These are phyloP conservation scores for Pelecanus crispus DNA, from an alignment of 2,113 vertebrate genomes.

Conservation along the genomic window DNA sequence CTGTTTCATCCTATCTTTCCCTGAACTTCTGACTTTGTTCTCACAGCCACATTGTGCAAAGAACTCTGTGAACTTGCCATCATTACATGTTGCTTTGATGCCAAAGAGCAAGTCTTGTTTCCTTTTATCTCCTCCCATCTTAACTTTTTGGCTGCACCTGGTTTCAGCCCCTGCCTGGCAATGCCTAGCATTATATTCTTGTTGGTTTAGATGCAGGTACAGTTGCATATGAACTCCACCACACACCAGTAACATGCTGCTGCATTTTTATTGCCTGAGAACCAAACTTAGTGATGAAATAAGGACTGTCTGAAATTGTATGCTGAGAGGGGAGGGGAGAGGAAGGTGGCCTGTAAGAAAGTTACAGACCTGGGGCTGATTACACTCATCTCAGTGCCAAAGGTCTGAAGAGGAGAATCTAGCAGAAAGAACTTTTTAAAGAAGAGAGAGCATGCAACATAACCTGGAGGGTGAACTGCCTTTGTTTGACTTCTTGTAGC, in stretches of 20 bases:
- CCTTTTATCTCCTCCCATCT: background rate
- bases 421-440: background rate
- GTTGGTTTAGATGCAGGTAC: background rate
- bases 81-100: background rate
- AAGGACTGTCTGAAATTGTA: background rate
- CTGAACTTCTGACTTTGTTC: background rate
- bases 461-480: background rate
- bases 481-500: background rate
- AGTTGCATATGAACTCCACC: background rate
- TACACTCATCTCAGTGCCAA: accelerated
- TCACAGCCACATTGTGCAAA: background rate
- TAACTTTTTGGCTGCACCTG: background rate
- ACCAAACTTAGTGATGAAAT: background rate
- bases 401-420: background rate
- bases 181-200: background rate
- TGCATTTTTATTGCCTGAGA: background rate
- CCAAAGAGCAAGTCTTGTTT: background rate
- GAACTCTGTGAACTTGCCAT: background rate
- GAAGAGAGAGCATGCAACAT: background rate
- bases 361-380: background rate
- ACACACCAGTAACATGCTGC: background rate
- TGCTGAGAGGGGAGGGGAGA: background rate
- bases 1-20: background rate
- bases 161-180: background rate
- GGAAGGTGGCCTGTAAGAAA: background rate